phyloP scores from a whole-genome alignment of 2,113 vertebrate genomes.

The Hippoglossus stenolepis region DNA sequence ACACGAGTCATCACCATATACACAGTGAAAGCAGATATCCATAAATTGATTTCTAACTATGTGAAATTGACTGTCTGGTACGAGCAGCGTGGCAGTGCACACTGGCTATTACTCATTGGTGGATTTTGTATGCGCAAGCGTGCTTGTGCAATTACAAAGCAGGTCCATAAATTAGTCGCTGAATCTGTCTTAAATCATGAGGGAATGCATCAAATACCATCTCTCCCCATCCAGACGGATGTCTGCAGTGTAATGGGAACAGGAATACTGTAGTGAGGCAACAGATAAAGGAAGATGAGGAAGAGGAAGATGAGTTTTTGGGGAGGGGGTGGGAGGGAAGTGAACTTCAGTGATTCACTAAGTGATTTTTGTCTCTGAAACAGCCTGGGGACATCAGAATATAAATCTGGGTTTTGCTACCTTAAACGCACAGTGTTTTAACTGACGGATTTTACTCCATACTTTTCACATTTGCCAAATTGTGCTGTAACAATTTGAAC shows the following conservation, averaged over 20 bases:
- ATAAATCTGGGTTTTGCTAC: conserved; percentile 22
- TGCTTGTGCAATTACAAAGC: conserved; percentile 70
- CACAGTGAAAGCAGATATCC: conserved; percentile 48
- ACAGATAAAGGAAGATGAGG: conserved; percentile 53
- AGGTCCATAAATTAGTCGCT: conserved; percentile 67
- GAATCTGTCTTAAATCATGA: conserved; percentile 70
- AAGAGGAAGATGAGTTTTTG: conserved; percentile 38
- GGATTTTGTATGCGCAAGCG: conserved; percentile 53
- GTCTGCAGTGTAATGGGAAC: conserved; percentile 43
- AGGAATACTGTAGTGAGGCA: conserved; percentile 49
- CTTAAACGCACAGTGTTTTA: conserved; percentile 11
- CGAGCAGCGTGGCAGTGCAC: conserved; percentile 33
- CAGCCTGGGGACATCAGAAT: background rate
- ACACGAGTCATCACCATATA: conserved; percentile 31
- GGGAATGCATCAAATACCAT: conserved; percentile 66
- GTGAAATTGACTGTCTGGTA: conserved; percentile 65
- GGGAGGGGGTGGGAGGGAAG: conserved; percentile 16
- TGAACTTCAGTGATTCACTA: conserved; percentile 42
- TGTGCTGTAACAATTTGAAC: background rate
- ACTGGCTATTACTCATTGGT: conserved; percentile 53
- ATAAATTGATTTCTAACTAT: conserved; percentile 67
- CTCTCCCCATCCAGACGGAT: conserved; percentile 32
- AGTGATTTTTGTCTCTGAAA: background rate
- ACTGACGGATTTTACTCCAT: background rate
- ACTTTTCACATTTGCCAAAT: background rate